These are phyloP conservation scores for Pipa parva DNA, from an alignment of 2,113 vertebrate genomes.

Conservation along the genomic window DNA sequence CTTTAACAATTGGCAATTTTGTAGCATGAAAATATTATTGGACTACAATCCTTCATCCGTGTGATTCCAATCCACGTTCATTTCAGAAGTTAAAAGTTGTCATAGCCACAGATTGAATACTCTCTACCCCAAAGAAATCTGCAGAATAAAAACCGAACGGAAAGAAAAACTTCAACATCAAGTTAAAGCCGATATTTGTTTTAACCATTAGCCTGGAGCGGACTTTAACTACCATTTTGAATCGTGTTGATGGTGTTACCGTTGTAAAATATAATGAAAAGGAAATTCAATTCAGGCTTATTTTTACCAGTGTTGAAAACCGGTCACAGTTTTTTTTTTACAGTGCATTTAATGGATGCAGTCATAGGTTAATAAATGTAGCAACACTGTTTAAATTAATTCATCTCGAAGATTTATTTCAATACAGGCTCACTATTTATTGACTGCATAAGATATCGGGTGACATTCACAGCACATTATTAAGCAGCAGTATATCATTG, in stretches of 20 bases:
- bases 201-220: neutral
- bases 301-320: neutral
- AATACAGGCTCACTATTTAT: neutral
- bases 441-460: neutral
- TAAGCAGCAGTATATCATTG: conserved; percentile 8
- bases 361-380: conserved; percentile 10
- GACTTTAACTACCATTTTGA: neutral
- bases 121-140: too few relatives aligned
- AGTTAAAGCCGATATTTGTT: too few relatives aligned
- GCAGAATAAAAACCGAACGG: too few relatives aligned
- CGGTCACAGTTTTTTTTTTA: neutral
- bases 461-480: neutral
- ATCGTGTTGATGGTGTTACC: neutral
- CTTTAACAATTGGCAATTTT: too few relatives aligned
- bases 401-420: conserved; percentile 11
- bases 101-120: too few relatives aligned
- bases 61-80: too few relatives aligned
- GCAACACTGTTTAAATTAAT: conserved; percentile 12
- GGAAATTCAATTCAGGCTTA: neutral
- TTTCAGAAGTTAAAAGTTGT: too few relatives aligned
- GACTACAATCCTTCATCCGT: too few relatives aligned
- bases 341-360: neutral
- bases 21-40: too few relatives aligned
- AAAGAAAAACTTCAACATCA: too few relatives aligned
- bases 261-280: conserved; percentile 2